A percentile compares a stretch with the other conserved stretches of the same genome.
These are phyloP conservation scores for Monoplex corrugatus DNA, from an alignment of 2,888 invertebrate species.

Conservation along the genomic window DNA sequence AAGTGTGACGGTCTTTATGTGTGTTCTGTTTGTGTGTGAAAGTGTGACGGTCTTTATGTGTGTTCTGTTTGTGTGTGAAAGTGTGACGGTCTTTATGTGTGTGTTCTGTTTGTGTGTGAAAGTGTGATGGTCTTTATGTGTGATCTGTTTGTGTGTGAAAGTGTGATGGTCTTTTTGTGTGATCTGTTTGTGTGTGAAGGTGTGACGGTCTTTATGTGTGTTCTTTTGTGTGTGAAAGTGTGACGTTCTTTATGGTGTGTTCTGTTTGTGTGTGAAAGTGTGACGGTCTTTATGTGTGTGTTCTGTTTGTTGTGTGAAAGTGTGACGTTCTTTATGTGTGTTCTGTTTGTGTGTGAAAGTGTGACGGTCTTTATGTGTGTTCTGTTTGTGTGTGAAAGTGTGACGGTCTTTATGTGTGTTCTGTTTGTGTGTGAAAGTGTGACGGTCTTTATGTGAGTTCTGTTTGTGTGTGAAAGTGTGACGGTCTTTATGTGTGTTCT, in stretches of 20 bases:
- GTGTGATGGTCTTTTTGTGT: background rate
- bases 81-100: background rate
- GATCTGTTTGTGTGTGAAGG: background rate
- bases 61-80: background rate
- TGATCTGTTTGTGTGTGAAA: background rate
- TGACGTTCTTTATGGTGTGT: too few species aligned
- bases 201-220: conserved; percentile 17
- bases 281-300: background rate
- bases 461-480: background rate
- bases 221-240: background rate
- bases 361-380: background rate
- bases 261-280: too few species aligned
- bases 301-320: background rate
- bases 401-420: conserved; percentile 6
- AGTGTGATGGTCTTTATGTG: background rate
- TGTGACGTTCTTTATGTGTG: conserved; percentile 1
- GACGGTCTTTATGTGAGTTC: background rate
- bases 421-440: conserved; percentile 16
- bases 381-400: background rate
- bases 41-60: background rate
- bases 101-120: conserved; percentile 16
- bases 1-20: background rate
- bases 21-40: background rate
- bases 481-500: background rate
- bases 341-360: conserved; percentile 18